These are phyloP conservation scores for Prionailurus viverrinus DNA, from an alignment of 2,113 vertebrate genomes.

Conservation along the genomic window DNA sequence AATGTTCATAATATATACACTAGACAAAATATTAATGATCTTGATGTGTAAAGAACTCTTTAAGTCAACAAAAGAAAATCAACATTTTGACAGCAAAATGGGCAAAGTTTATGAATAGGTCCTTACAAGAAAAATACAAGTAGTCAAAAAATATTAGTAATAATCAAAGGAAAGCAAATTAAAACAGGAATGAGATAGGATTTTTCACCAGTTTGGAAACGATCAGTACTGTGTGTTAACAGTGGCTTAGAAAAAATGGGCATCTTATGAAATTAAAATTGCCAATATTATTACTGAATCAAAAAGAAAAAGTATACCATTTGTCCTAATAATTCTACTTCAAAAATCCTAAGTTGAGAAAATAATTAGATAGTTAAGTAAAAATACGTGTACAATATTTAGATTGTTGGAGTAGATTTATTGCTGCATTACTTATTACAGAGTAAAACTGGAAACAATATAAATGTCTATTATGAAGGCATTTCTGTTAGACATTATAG, in stretches of 20 bases:
- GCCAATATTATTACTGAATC: neutral
- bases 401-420: conserved; percentile 55
- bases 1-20: neutral
- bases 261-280: conserved; percentile 7
- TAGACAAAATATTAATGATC: neutral
- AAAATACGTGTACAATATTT: conserved; percentile 4
- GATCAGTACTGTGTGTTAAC: neutral
- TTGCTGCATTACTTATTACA: neutral
- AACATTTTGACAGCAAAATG: neutral
- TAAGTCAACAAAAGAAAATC: conserved; percentile 32
- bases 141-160: neutral
- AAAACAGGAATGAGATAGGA: neutral
- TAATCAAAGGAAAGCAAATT: conserved; percentile 24
- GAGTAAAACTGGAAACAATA: neutral
- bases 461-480: neutral
- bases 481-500: neutral
- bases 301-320: conserved; percentile 10
- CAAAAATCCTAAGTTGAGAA: conserved; percentile 3
- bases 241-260: neutral
- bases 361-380: conserved; percentile 11
- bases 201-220: neutral
- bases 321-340: neutral
- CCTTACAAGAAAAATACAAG: neutral
- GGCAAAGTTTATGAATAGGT: conserved; percentile 3
- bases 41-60: conserved; percentile 6